Base-by-base conservation (phyloP, 2,113 vertebrate genomes). In the Microcebus jonahi region DNA sequence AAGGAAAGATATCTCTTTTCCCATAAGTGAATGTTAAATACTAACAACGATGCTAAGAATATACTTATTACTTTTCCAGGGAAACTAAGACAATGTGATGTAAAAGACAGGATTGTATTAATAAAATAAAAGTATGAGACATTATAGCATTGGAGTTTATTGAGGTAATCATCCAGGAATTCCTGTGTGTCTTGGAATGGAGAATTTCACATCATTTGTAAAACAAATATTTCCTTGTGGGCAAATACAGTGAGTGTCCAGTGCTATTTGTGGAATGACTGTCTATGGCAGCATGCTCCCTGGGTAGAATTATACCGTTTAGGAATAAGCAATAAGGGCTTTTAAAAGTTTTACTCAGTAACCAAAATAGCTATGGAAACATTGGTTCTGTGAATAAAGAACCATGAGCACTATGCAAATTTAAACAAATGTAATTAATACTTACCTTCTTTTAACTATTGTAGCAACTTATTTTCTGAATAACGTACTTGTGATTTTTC, bases 201-300 rank as follows among this genome's bases (percentile, higher is more conserved):
- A 96, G 80, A 90, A 75, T 70, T 81, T 94, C 63, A 94, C 11
- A 77, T 84, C 73, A 82, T 94, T 96, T 92, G 94, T 90, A 93
- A 92, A 97, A 90, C 50, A 93, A 94, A 92, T 95, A 91, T 89
- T 87, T 95, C 57, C 65, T 84, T 86, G 57, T 42, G 8, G 65
- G 91, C n/a, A 97, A 81, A 80, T 68, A 13, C 39, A 89, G 31
- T 25, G 55, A 92, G 20, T 95, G 39, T 27, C 80, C 76, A 77
- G n/a, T 89, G 48, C 39, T 92, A 81, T 83, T 94, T 94, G 34
- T 91, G 90, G 76, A 95, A 90, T 92, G 81, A 39, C 20, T 95
- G 10, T 90, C 50, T 75, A 39, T 50, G 71, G 53, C 42, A 67
- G 23, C 23, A 27, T 34, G n/a, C 10, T 93, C 59, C 81, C 39